Conservation (phyloP, 2,797 vertebrate species). For the Amphiprion clarkii region DNA sequence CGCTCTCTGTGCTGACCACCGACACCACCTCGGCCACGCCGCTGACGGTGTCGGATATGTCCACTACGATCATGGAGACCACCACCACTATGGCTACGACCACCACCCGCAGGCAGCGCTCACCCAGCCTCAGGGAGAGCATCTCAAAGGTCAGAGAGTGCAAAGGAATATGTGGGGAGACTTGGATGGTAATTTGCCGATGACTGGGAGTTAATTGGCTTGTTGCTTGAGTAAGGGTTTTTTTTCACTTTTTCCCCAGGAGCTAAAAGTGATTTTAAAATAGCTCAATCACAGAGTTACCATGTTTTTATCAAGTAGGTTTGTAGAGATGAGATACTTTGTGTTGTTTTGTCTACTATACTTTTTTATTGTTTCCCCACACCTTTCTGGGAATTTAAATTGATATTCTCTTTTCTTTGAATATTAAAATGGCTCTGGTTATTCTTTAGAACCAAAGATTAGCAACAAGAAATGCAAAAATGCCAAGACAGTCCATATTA, state of each 20-base stretch:
- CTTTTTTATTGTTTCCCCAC: neutral
- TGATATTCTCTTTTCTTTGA: too few relatives aligned
- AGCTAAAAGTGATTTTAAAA: neutral
- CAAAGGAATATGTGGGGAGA: slow-evolving; percentile 14
- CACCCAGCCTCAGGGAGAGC: slow-evolving; percentile 94
- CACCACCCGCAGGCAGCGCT: slow-evolving; percentile 94
- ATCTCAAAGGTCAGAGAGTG: slow-evolving; percentile 88
- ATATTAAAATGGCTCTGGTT: too few relatives aligned
- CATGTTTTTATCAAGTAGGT: too few relatives aligned
- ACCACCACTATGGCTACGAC: slow-evolving; percentile 97
- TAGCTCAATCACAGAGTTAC: neutral
- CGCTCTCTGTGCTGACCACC: slow-evolving; percentile 90
- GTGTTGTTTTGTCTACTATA: neutral
- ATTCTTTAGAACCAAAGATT: too few relatives aligned
- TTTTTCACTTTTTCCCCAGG: neutral
- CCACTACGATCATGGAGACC: slow-evolving; percentile 98
- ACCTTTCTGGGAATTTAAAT: neutral
- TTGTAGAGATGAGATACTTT: neutral
- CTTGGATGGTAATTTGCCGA: slow-evolving; percentile 10
- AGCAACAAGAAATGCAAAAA: too few relatives aligned
- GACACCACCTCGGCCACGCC: slow-evolving; percentile 93
- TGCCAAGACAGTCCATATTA: too few relatives aligned
- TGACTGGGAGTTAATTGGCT: slow-evolving; percentile 21
- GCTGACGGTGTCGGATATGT: slow-evolving; percentile 92
- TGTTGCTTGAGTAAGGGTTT: slow-evolving; percentile 1